Evolutionary conservation across 2,888 invertebrate genomes (phyloP), one percentile per base, ranked within the genome.

Genomic region (Rhodophaea formosa): DNA sequence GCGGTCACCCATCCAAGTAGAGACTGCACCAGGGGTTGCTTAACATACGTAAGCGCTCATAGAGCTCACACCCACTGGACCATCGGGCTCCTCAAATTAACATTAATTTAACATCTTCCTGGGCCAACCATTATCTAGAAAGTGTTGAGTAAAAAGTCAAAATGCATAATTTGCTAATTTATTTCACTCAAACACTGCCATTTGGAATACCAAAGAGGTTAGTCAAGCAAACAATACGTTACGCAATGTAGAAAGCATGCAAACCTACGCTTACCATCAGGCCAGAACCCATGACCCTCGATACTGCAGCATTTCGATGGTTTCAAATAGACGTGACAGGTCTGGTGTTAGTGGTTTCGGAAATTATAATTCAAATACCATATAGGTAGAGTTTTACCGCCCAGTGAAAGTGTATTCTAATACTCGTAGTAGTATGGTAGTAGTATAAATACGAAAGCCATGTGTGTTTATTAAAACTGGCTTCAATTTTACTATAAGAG

Each of bases 201-300:
- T 51, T 35, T 49, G 0, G 17, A 51, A 51, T 51, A 51, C 51
- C 51, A 51, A 51, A 51, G 35, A 16, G 51, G 51, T 51, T 35
- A 35, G 16, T 30, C 47, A 14, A 32, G 51, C 51, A 51, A 51
- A 51, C 51, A 51, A 51, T 51, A 12, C 35, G 30, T 51, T 51
- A 35, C 35, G 51, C 51, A 51, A 51, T 16, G 10, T 51, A 51
- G 51, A 51, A 51, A 51, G 51, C 35, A 51, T 17, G 35, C 35
- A 35, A 51, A 46, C 51, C 51, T 51, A 51, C 51, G 17, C 35
- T 35, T 1, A 7, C 23, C 29, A 53, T n/a, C 39, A 15, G n/a
- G 15, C 35, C 35, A 51, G 35, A 51, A 17, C 12, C 12, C 3
- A 23, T 23, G 46, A n/a, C 12, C 51, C 35, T 15, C 15, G 35